These are phyloP conservation scores for Bovichtus variegatus DNA, from an alignment of 2,797 vertebrate genomes.

Conservation along the genomic window DNA sequence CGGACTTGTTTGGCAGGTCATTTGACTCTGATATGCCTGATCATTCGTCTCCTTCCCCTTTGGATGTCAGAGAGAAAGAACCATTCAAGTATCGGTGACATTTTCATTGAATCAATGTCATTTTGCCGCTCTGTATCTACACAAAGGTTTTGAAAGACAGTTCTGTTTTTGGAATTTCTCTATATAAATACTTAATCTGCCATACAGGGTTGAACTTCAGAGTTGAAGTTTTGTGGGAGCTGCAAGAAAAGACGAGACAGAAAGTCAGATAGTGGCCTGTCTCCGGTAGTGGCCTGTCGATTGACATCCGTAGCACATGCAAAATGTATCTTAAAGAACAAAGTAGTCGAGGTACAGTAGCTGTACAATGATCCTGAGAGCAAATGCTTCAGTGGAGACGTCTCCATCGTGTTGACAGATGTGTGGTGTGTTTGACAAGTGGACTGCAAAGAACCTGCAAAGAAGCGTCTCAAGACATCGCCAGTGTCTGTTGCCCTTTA, in stretches of 20 bases:
- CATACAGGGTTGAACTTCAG: background rate
- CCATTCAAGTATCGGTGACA: conserved; percentile 6
- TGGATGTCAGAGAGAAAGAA: conserved; percentile 1
- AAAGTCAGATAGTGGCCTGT: too few species aligned
- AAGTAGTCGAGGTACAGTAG: background rate
- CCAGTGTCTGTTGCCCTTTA: background rate
- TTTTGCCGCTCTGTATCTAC: conserved; percentile 13
- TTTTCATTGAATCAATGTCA: conserved; percentile 31
- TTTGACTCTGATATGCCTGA: background rate
- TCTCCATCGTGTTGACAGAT: too few species aligned
- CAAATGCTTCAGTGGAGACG: background rate
- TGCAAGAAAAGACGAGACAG: background rate
- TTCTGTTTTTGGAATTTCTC: background rate
- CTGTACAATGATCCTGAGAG: background rate
- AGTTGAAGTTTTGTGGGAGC: background rate
- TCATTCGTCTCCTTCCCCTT: background rate
- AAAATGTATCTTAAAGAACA: background rate
- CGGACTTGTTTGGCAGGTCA: background rate
- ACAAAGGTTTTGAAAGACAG: conserved; percentile 11
- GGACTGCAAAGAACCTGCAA: background rate
- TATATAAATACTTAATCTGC: background rate
- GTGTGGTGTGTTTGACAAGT: background rate
- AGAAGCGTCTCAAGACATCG: background rate
- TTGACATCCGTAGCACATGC: background rate
- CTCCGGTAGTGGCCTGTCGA: too few species aligned